A percentile compares a stretch with the other conserved stretches of the same genome.
Conservation (phyloP, 2,888 invertebrate species). For the Tipula vernalis region DNA sequence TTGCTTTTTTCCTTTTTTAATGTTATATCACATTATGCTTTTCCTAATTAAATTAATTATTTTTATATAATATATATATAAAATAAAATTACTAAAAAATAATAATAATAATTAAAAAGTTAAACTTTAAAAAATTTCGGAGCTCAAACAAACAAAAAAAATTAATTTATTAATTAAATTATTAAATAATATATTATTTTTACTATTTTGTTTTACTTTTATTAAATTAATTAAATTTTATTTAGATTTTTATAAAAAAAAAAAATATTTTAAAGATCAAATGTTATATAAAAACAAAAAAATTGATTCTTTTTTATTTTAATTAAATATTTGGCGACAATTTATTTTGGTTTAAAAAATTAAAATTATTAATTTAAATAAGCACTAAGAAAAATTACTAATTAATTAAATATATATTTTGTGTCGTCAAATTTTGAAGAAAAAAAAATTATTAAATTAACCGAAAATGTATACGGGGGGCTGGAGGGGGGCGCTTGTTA, state of each 20-base stretch:
- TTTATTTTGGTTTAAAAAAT: not conserved
- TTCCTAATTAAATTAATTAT: constrained; percentile 6
- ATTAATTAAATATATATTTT: not conserved
- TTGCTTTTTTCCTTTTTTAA: not conserved
- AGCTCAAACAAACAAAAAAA: not conserved
- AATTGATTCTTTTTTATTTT: not conserved
- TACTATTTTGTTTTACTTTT: not conserved
- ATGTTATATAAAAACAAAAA: not conserved
- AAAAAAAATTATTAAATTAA: not conserved
- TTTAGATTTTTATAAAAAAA: not conserved
- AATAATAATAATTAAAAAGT: not conserved
- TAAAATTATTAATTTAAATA: not conserved
- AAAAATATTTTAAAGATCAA: not conserved
- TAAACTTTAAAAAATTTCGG: constrained; percentile 5
- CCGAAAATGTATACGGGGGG: not conserved
- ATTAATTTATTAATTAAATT: not conserved
- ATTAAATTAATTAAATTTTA: constrained; percentile 7
- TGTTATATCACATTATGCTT: constrained; percentile 9
- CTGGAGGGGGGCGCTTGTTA: not conserved
- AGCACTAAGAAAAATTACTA: not conserved
- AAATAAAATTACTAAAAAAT: not conserved
- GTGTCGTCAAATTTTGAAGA: not conserved
- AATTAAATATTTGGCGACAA: constrained; percentile 5
- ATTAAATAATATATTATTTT: constrained; percentile 4
- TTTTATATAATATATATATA: not conserved